Percentiles rank a stretch among this genome's conserved stretches.
phyloP scores from a whole-genome alignment of 1,140 invertebrate species.

The Rhizoglyphus robini region DNA sequence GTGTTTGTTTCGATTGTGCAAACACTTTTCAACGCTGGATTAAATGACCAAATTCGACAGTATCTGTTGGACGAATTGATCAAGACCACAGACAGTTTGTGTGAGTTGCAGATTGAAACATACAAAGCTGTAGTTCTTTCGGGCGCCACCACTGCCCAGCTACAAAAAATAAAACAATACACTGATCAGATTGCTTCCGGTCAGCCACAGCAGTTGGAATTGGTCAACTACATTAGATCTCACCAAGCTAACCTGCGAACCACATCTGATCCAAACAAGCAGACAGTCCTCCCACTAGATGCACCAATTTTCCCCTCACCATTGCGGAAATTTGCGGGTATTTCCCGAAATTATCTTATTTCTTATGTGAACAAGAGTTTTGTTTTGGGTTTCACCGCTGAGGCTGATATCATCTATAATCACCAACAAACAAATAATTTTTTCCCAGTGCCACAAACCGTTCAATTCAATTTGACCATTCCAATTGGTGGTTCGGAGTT shows the following conservation, averaged over 20 bases:
- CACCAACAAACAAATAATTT: background rate
- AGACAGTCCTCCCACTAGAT: slow-evolving; percentile 8
- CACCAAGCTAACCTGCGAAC: slow-evolving; percentile 18
- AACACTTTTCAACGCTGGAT: background rate
- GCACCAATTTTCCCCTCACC: slow-evolving; percentile 13
- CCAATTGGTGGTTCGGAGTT: background rate
- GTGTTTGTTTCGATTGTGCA: slow-evolving; percentile 2
- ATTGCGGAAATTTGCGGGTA: background rate
- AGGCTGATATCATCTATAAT: slow-evolving; percentile 11
- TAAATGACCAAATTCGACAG: slow-evolving; percentile 16
- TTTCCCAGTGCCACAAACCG: background rate
- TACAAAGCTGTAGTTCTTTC: slow-evolving; percentile 16
- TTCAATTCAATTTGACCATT: slow-evolving; percentile 16
- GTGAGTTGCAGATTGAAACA: slow-evolving; percentile 14
- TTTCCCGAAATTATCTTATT: slow-evolving; percentile 17
- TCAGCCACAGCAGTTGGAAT: background rate
- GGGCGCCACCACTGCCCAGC: background rate
- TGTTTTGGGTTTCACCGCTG: slow-evolving; percentile 2
- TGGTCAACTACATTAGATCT: slow-evolving; percentile 18
- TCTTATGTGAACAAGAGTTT: slow-evolving; percentile 6
- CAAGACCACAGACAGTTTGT: background rate
- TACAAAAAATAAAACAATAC: slow-evolving; percentile 1
- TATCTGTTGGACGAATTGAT: background rate
- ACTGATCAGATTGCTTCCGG: background rate
- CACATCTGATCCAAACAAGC: slow-evolving; percentile 14